Evolutionary conservation across 1,140 invertebrate species (phyloP), one percentile per base, ranked within the genome.

Genomic region (Drosophila pachea): DNA sequence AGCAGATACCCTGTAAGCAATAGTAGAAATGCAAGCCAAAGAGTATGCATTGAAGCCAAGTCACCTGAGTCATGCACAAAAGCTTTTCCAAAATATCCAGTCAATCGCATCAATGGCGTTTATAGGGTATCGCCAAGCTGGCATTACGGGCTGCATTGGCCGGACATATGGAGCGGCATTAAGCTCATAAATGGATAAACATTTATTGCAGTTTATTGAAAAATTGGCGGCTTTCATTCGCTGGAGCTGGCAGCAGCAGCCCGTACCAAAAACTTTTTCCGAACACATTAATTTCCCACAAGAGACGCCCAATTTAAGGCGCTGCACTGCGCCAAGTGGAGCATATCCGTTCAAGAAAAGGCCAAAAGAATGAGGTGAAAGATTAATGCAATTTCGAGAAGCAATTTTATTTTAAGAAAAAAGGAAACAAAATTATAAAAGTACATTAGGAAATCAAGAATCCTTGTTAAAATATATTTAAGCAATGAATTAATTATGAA

Each of bases 181-280:
- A 79, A 76, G 72, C 73, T 68, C 83, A 78, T 79, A 83, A 83
- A 83, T 84, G 79, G 76, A 76, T 79, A 68, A 84, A 86, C 76
- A 84, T 84, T 84, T 84, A 84, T 84, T 86, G 81, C 81, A 86
- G 73, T 86, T 84, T 84, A 84, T 84, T 84, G 81, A 84, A 84
- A 84, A 84, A 84, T 84, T 84, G 81, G 74, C 68, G 79, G 81
- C 86, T 86, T 79, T 79, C 69, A 68, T 38, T 32, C 35, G 53
- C 56, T 48, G 60, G 29, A 55, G 36, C 50, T 11, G 55, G 22
- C 47, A 56, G 11, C 52, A 67, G 45, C 49, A 48, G 54, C n/a
- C 8, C 31, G 22, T 22, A 65, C 31, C 48, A 45, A 38, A 42
- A 63, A 55, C 61, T 74, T 72, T 64, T 35, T 47, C 12, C 61